Base-by-base conservation (phyloP, 2,888 invertebrate species). In the Belgica antarctica region DNA sequence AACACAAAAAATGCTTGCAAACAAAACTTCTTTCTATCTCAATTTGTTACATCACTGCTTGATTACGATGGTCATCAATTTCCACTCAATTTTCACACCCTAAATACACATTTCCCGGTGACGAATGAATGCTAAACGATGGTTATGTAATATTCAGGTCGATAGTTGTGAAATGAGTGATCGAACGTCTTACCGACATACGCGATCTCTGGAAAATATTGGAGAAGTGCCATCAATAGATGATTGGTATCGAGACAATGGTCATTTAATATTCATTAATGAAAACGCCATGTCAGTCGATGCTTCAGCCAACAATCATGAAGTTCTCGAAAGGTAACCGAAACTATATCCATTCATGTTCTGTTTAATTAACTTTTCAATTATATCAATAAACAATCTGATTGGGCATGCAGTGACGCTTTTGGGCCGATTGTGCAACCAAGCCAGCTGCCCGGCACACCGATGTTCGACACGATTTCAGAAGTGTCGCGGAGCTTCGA, bases 351-450 rank as follows among this genome's bases (percentile, higher is more conserved):
- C 28, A 28, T 19, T 25, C 4, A 12, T 27, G 25, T 61, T 4
- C n/a, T 27, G 7, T 59, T 15, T 8, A 17, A 57, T 57, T 57
- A 7, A 57, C 5, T 7, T 31, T n/a, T 61, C 27, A 62, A 34
- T 62, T 28, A 19, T 15, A 10, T 57, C n/a, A n/a, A n/a, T n/a
- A n/a, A n/a, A n/a, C n/a, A n/a, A n/a, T n/a, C n/a, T n/a, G n/a
- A n/a, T n/a, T n/a, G n/a, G n/a, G n/a, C n/a, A 1, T 71, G 75
- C 4, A 77, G 77, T 69, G 82, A 81, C 71, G 83, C 83, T 0
- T 84, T 84, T 74, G 84, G 84, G 0, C 83, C 84, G 0, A 82
- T 81, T 73, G 75, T 83, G 12, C 77, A 76, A 65, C 75, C 74
- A 22, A 82, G 81, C 74, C 77, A 78, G 66, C 77, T 80, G 10